Base-by-base conservation (phyloP, 2,113 vertebrate species). In the Peucedramus taeniatus region DNA sequence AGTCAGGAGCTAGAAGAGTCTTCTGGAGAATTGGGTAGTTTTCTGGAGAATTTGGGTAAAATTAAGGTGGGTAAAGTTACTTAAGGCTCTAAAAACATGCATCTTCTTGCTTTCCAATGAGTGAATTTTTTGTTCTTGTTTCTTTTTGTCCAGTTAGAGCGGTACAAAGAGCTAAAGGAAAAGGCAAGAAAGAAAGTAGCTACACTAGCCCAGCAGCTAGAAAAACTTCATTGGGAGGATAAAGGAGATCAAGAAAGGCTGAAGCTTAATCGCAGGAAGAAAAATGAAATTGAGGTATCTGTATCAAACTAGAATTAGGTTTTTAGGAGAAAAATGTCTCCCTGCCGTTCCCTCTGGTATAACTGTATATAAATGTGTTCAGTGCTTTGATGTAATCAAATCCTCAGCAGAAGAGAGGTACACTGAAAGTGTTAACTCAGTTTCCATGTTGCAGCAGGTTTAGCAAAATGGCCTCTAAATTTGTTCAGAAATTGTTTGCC, bases 111-210 rank as follows among this genome's bases (percentile, higher is more conserved):
- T 45, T 56, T 21, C 15, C 45, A 49, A 37, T 45, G 23, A 91
- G 2, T 92, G 19, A 90, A 12, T 42, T 45, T 35, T 10, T 75
- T 60, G 51, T 18, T 59, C 53, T 5, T 1, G 4, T 42, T 96
- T 18, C 45, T 94, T 23, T 93, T 84, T 96, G 11, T 83, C 4
- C 87, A 99, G 99, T 54, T 98, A 50, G 95, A 98, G 51, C 97
- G 8, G 50, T 99, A 99, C 84, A 99, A 97, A 47, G 98, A 98
- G 61, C 98, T 99, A 51, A 99, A 99, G 97, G 98, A 99, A 74
- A 45, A 95, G 51, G 97, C 98, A 11, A 98, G 97, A 70, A 99
- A 97, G 95, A 98, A 98, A 92, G 98, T 98, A 15, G 99, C 98
- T 8, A 93, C 96, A 1, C 74, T 99, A 74, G 96, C 82, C 23